Conservation (phyloP, 2,888 invertebrate species). For the Geophilus truncorum region DNA sequence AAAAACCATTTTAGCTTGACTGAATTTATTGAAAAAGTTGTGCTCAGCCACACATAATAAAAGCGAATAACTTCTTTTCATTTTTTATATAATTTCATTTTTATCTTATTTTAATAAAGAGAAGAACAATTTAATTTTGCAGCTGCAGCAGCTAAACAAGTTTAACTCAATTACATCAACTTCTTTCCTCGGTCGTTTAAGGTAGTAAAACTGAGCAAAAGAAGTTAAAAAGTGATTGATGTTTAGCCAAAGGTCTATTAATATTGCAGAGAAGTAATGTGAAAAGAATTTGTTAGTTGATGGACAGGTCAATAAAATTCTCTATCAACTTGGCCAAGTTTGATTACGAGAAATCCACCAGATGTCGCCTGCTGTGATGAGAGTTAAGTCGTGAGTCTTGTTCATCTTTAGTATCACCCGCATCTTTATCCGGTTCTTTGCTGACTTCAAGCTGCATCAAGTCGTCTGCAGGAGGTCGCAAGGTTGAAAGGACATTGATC, state of each 20-base stretch:
- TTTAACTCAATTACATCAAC: too few species aligned
- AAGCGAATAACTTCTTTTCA: not conserved
- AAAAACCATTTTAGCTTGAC: not conserved
- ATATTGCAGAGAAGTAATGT: not conserved
- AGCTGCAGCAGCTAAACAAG: too few species aligned
- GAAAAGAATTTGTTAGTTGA: not conserved
- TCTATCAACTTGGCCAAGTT: not conserved
- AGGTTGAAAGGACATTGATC: slow-evolving; percentile 20
- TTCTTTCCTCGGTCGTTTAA: not conserved
- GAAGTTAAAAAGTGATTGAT: not conserved
- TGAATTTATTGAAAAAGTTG: not conserved
- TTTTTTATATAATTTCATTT: not conserved
- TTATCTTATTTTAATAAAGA: not conserved
- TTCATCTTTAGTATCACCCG: slow-evolving; percentile 16
- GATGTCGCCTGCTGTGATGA: not conserved
- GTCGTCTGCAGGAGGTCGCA: slow-evolving; percentile 10
- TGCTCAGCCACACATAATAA: not conserved
- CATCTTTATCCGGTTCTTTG: slow-evolving; percentile 15
- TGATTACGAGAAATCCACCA: not conserved
- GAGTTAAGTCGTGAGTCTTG: not conserved
- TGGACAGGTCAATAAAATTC: slow-evolving; percentile 5
- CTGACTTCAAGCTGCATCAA: slow-evolving; percentile 4
- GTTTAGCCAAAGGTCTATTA: not conserved
- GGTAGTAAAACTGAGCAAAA: not conserved
- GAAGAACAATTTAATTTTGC: too few species aligned